Percentiles rank a stretch among this genome's conserved stretches.
Evolutionary conservation across 2,888 invertebrate genomes (phyloP).

Genomic region (Dicranocentrus wangi): DNA sequence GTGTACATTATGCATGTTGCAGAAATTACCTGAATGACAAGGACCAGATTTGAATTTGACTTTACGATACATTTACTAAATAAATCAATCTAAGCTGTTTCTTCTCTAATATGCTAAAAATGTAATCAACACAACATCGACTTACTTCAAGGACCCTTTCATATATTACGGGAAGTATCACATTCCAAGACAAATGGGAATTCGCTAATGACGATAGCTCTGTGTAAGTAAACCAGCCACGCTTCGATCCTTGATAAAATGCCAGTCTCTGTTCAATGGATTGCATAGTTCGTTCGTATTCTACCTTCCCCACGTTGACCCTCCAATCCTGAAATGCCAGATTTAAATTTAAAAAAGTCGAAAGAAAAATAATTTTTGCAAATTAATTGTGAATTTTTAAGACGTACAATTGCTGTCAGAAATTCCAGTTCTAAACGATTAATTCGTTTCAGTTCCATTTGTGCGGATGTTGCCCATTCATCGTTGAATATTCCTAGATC

Average conservation of each 20-base stretch:
- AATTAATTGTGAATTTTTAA: conserved; percentile 8
- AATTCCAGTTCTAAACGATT: conserved; percentile 91
- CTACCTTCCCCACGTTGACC: conserved; percentile 84
- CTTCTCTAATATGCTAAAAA: not conserved
- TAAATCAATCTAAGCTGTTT: conserved; percentile 1
- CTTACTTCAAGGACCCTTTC: conserved; percentile 77
- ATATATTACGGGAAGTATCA: conserved; percentile 75
- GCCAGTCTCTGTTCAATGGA: conserved; percentile 85
- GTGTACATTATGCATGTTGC: conserved; percentile 68
- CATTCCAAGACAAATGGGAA: conserved; percentile 73
- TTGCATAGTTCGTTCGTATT: conserved; percentile 83
- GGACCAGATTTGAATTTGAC: not conserved
- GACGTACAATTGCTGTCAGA: conserved; percentile 88
- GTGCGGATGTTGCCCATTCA: conserved; percentile 93
- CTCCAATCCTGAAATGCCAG: conserved; percentile 95
- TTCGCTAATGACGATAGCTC: conserved; percentile 81
- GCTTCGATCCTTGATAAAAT: conserved; percentile 81
- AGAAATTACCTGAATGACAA: conserved; percentile 58
- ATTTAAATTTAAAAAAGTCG: no score
- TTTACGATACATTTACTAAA: not conserved
- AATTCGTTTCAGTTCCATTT: conserved; percentile 82
- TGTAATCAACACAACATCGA: no score
- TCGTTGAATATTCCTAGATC: conserved; percentile 92
- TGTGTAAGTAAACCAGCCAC: conserved; percentile 89
- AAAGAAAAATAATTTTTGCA: conserved; percentile 56